A percentile compares a stretch with the other conserved stretches of the same genome.
phyloP scores from a whole-genome alignment of 2,113 vertebrate genomes.

The Ifrita kowaldi region DNA sequence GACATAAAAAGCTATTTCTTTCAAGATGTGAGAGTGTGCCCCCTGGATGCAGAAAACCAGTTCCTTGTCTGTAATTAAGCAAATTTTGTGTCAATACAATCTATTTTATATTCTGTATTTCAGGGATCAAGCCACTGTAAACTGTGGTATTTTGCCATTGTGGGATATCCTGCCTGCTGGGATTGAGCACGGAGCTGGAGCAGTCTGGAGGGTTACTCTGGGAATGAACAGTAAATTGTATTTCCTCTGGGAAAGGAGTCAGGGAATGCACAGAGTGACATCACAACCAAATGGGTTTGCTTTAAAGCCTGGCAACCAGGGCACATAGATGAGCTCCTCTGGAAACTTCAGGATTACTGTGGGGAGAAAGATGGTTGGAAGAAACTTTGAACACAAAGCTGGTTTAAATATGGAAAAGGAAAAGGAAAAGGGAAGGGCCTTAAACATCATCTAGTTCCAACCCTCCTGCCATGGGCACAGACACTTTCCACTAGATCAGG shows the following conservation, averaged over 20 bases:
- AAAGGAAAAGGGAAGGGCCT: background rate
- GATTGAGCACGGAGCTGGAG: fast-evolving
- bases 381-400: background rate
- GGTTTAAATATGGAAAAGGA: background rate
- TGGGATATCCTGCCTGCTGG: background rate
- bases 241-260: background rate
- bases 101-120: background rate
- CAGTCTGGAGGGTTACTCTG: background rate
- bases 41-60: background rate
- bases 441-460: background rate
- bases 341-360: background rate
- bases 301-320: background rate
- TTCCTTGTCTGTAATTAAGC: background rate
- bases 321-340: background rate
- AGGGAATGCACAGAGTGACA: background rate
- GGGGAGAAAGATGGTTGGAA: background rate
- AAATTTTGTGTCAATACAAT: background rate
- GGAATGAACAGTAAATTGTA: background rate
- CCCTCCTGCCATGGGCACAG: background rate
- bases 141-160: background rate
- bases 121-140: background rate
- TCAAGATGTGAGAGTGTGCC: background rate
- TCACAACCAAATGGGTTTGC: background rate
- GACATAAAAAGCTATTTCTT: background rate
- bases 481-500: background rate